These are phyloP conservation scores for Oenanthe oenanthe DNA, from an alignment of 2,113 vertebrate species.

Conservation along the genomic window DNA sequence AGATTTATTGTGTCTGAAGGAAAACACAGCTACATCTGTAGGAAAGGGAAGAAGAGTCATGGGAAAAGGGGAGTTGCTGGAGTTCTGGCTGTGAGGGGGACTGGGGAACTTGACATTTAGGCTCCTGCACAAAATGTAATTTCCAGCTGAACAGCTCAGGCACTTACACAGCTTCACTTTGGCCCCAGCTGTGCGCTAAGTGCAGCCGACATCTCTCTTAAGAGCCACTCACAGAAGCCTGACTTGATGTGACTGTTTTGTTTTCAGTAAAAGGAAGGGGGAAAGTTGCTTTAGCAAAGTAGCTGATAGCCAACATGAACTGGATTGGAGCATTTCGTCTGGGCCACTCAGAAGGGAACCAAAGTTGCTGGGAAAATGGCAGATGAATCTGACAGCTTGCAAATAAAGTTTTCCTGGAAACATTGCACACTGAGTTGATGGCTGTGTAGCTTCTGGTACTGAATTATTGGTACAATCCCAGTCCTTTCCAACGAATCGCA, in stretches of 20 bases:
- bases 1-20: constrained; percentile 61
- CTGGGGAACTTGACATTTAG: constrained; percentile 66
- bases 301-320: background rate
- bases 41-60: constrained; percentile 36
- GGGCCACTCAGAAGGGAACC: background rate
- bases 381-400: constrained; percentile 61
- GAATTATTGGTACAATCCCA: constrained; percentile 56
- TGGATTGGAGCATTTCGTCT: background rate
- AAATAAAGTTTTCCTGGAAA: constrained; percentile 53
- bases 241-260: constrained; percentile 50
- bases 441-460: constrained; percentile 23
- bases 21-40: constrained; percentile 24
- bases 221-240: constrained; percentile 45
- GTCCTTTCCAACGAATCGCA: constrained; percentile 50
- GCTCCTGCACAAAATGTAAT: constrained; percentile 59
- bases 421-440: background rate
- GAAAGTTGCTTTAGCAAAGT: background rate
- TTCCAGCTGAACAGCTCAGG: constrained; percentile 62
- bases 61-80: background rate
- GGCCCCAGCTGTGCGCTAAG: constrained; percentile 61
- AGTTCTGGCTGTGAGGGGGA: constrained; percentile 23
- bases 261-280: constrained; percentile 27
- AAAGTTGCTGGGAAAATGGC: constrained; percentile 15
- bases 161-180: constrained; percentile 47
- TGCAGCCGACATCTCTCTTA: constrained; percentile 59